Conservation (phyloP, 2,888 invertebrate genomes). For the Drosophila eohydei region DNA sequence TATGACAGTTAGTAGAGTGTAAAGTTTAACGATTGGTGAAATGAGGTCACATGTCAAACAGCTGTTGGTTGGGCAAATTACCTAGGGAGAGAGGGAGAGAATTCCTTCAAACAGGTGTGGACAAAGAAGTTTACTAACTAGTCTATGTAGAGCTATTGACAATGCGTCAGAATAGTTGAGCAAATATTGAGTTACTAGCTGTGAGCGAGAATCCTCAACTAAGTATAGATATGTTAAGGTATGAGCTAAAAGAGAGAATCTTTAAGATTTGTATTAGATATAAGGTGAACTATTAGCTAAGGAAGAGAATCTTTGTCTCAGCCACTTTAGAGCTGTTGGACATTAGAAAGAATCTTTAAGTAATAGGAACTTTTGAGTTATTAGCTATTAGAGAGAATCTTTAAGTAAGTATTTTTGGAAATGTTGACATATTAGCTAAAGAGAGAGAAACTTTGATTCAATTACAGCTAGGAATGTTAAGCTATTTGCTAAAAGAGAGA, state of each 20-base stretch:
- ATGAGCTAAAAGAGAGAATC: not conserved
- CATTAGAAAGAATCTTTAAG: no score
- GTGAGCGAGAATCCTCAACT: not conserved
- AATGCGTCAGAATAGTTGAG: not conserved
- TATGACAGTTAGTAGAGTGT: conserved; percentile 76
- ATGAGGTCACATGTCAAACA: conserved; percentile 67
- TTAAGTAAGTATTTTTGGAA: no score
- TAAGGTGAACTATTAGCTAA: no score
- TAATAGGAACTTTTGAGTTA: no score
- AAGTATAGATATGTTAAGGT: no score
- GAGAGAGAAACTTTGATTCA: no score
- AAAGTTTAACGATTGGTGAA: conserved; percentile 78
- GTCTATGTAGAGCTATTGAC: not conserved
- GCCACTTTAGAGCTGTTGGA: no score
- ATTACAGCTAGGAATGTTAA: not conserved
- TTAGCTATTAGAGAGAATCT: no score
- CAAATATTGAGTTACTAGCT: not conserved
- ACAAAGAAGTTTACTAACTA: not conserved
- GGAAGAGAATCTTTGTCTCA: no score
- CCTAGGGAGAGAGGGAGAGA: not conserved
- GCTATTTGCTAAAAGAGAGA: not conserved
- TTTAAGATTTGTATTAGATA: not conserved
- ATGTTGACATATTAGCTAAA: no score
- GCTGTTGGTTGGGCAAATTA: not conserved
- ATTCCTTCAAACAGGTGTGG: not conserved